Conservation (phyloP, 2,797 vertebrate genomes). For the Megalops cyprinoides region DNA sequence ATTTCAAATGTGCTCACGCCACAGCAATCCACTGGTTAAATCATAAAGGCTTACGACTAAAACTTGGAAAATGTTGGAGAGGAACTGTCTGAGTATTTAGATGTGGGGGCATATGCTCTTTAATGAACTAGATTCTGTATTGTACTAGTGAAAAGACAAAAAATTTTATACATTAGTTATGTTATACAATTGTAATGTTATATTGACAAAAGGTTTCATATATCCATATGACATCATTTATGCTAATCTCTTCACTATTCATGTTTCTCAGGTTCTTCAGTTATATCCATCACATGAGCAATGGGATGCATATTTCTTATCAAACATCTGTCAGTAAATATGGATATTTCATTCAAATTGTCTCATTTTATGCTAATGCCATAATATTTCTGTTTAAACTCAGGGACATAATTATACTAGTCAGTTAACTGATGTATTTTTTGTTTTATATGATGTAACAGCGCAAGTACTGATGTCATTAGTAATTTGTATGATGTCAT, state of each 20-base stretch:
- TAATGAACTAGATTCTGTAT: too few species aligned
- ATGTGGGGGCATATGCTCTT: too few species aligned
- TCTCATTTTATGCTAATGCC: background rate
- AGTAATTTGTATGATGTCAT: background rate
- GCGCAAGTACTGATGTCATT: background rate
- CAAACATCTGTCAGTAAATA: background rate
- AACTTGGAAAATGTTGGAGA: background rate
- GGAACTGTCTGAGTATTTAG: background rate
- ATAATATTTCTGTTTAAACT: background rate
- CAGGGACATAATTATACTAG: background rate
- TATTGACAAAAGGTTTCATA: too few species aligned
- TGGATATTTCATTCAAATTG: background rate
- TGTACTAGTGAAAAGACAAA: too few species aligned
- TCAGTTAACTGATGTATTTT: too few species aligned
- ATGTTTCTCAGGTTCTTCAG: background rate
- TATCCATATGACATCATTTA: too few species aligned
- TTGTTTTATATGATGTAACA: background rate
- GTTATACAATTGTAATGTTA: too few species aligned
- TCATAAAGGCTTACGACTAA: background rate
- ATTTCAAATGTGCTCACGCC: background rate
- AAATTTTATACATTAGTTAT: too few species aligned
- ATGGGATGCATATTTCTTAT: background rate
- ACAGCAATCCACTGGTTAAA: background rate
- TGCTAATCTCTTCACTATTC: background rate
- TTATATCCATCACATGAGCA: background rate